Base-by-base conservation (phyloP, 1,140 invertebrate species). In the Pseudomyrmex concolor region DNA sequence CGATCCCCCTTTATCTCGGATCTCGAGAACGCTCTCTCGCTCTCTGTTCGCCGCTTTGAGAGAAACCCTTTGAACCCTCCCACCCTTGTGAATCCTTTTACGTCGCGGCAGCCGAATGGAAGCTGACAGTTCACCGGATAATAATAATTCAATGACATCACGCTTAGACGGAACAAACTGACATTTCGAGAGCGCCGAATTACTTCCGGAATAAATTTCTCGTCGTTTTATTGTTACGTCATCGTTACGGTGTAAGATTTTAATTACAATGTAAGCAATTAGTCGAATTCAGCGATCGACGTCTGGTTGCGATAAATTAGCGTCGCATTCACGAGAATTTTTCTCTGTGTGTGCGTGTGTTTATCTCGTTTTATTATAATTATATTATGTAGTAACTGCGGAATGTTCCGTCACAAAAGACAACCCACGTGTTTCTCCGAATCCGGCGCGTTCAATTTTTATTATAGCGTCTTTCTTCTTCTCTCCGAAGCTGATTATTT, bases 1-100 rank as follows among this genome's bases (percentile, higher is more conserved):
- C 90, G 90, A 91, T 90, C 88, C 88, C 59, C 64, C 72, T 90
- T 90, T 90, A 90, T 90, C 89, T 90, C 68, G 72, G 72, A 90
- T 90, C 89, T 90, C 83, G 60, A 85, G 80, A 82, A 84, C 72
- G 80, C 80, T 70, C 72, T 87, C 73, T 88, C 34, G 34, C 34
- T 34, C 62, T 72, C 83, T 74, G 51, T 83, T 34, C 45, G 10
- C 66, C 43, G 54, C 63, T 62, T 55, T 78, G 72, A 89, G 72
- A 72, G 85, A 51, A 51, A 86, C 81, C 84, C 86, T 90, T 90
- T 84, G 80, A 87, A 72, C 89, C 70, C 73, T 45, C 63, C 34
- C 34, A 34, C 34, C 34, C 34, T 34, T 34, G 43, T 59, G 51
- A 63, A 77, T 74, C 84, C 89, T 89, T 90, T 89, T 89, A 81